These are phyloP conservation scores for Lichenostomus cassidix DNA, from an alignment of 2,113 vertebrate species.

Conservation along the genomic window DNA sequence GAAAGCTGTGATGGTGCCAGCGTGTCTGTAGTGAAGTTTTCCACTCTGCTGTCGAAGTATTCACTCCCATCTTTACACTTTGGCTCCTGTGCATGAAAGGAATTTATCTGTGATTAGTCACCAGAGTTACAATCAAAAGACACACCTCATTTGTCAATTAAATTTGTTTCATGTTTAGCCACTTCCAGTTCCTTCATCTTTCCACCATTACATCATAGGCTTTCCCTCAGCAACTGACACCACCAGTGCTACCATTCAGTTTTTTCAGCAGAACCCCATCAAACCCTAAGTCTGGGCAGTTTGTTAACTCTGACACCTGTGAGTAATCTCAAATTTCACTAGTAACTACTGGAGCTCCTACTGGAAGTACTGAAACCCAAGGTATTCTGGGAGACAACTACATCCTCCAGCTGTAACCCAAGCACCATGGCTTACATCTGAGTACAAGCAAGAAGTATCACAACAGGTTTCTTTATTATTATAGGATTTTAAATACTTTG, in stretches of 20 bases:
- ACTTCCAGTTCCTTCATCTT: neutral
- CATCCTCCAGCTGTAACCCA: neutral
- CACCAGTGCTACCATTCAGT: neutral
- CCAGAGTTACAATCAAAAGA: rapidly evolving
- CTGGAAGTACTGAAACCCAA: neutral
- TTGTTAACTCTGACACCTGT: neutral
- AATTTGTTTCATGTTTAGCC: neutral
- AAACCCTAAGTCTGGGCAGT: neutral
- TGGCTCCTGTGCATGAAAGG: constrained; percentile 78
- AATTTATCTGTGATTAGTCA: neutral
- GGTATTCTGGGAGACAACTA: neutral
- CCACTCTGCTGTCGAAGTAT: constrained; percentile 86
- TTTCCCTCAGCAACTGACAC: neutral
- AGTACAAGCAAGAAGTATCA: neutral
- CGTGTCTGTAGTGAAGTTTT: constrained; percentile 81
- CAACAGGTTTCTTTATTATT: neutral
- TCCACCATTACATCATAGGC: neutral
- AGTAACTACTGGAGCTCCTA: neutral
- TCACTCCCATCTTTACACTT: constrained; percentile 85
- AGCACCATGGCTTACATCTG: neutral
- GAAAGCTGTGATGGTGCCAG: constrained; percentile 81
- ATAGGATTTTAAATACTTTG: neutral
- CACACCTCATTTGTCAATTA: neutral
- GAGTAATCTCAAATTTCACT: neutral
- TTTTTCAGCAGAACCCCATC: neutral